Conservation (phyloP, 2,888 invertebrate genomes). For the Sympetrum striolatum region DNA sequence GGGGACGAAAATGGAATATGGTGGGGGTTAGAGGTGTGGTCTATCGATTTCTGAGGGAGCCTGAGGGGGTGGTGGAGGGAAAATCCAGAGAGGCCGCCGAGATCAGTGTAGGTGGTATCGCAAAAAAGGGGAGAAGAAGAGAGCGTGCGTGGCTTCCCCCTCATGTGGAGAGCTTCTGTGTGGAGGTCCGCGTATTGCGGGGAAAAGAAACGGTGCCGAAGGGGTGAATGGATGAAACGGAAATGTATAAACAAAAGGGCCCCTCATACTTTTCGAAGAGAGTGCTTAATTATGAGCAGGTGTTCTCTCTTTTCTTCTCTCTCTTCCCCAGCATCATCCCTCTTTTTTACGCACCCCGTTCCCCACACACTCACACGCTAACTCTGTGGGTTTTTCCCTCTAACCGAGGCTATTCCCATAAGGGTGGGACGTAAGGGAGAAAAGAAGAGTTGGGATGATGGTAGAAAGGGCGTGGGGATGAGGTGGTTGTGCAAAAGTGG, state of each 20-base stretch:
- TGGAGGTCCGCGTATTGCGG: not conserved
- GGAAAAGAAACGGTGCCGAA: not conserved
- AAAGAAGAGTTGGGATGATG: not conserved
- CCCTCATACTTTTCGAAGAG: not conserved
- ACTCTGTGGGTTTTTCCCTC: not conserved
- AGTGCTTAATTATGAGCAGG: constrained; percentile 22
- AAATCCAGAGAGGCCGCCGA: not conserved
- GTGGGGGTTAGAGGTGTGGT: not conserved
- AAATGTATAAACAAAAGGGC: not conserved
- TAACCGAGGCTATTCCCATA: not conserved
- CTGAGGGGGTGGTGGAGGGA: not conserved
- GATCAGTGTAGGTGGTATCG: not conserved
- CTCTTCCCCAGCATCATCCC: not conserved
- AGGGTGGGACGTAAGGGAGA: not conserved
- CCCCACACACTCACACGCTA: not conserved
- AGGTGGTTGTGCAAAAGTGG: too few species aligned
- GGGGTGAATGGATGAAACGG: not conserved
- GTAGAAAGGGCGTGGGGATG: too few species aligned
- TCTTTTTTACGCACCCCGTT: not conserved
- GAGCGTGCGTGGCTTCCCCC: not conserved
- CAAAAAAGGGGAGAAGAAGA: not conserved
- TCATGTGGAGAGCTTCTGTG: not conserved
- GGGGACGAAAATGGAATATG: not conserved
- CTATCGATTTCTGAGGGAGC: not conserved
- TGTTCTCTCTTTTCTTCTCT: not conserved